A percentile compares a stretch with the other conserved stretches of the same genome.
Conservation (phyloP, 2,888 invertebrate genomes). For the Incurvaria masculella region DNA sequence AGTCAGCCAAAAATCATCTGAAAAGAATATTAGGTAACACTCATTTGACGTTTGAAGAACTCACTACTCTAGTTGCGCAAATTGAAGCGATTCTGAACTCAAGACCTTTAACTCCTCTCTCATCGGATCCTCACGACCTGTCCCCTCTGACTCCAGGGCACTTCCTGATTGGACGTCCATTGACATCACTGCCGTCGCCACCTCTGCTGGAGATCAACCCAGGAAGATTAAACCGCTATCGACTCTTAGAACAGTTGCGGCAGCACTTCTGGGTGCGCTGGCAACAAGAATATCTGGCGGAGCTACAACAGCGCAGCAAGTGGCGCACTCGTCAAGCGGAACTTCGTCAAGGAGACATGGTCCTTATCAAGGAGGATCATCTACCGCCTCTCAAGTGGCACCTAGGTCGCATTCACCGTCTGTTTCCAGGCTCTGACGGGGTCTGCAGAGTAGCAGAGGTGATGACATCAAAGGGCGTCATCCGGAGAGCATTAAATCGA, state of each 20-base stretch:
- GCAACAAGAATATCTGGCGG: constrained; percentile 12
- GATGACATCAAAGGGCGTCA: no score
- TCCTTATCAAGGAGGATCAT: no score
- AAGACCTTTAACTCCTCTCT: constrained; percentile 18
- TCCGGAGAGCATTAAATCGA: no score
- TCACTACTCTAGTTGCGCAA: constrained; percentile 13
- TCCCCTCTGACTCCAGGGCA: constrained; percentile 22
- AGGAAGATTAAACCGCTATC: constrained; percentile 8
- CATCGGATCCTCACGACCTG: constrained; percentile 17
- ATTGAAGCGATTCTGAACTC: constrained; percentile 21
- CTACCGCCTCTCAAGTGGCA: no score
- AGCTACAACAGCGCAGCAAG: no score
- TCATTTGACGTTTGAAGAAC: constrained; percentile 15
- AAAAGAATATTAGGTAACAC: constrained; percentile 9
- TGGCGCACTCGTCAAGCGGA: no score
- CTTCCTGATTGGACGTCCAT: constrained; percentile 20
- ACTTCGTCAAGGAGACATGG: no score
- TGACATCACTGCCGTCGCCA: constrained; percentile 8
- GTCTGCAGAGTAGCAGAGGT: no score
- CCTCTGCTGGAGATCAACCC: background rate
- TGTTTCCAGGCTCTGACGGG: no score
- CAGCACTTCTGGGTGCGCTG: constrained; percentile 7
- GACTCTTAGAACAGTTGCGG: constrained; percentile 8
- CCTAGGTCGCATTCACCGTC: no score
- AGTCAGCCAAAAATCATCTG: constrained; percentile 10